Conservation (phyloP, 2,797 vertebrate species). For the Brachyrhaphis roseni region DNA sequence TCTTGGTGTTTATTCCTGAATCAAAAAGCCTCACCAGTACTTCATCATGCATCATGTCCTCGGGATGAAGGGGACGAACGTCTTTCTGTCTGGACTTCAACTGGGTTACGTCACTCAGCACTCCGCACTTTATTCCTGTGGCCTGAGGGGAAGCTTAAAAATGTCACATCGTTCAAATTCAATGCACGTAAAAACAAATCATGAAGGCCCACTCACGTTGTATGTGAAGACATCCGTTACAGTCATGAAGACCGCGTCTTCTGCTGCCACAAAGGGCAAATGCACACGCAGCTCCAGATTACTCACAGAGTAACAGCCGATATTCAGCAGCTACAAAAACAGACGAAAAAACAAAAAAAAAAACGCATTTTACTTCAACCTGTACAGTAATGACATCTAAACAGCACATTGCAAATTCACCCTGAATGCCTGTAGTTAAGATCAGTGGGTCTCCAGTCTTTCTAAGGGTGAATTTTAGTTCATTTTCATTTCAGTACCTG, state of each 20-base stretch:
- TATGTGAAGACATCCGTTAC: slow-evolving; percentile 82
- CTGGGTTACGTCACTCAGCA: slow-evolving; percentile 76
- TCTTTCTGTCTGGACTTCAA: slow-evolving; percentile 72
- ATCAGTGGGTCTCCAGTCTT: not conserved
- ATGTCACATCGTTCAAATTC: slow-evolving; percentile 30
- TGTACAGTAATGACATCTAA: not conserved
- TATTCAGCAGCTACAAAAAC: slow-evolving; percentile 87
- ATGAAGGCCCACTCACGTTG: slow-evolving; percentile 85
- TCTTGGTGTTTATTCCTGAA: not conserved
- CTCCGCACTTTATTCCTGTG: slow-evolving; percentile 83
- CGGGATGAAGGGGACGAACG: slow-evolving; percentile 80
- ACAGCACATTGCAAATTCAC: not conserved
- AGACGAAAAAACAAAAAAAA: slow-evolving; percentile 17
- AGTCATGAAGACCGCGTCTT: slow-evolving; percentile 82
- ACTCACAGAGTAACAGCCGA: slow-evolving; percentile 86
- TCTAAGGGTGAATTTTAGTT: not conserved
- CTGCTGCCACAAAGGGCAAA: slow-evolving; percentile 86
- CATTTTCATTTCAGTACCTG: not conserved
- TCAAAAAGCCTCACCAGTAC: slow-evolving; percentile 81
- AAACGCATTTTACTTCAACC: not conserved
- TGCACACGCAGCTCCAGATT: slow-evolving; percentile 83
- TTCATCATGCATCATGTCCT: slow-evolving; percentile 84
- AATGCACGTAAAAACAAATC: not conserved
- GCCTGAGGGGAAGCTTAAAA: slow-evolving; percentile 56
- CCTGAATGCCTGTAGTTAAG: not conserved